Base-by-base conservation (phyloP, 1,140 invertebrate species). In the Zaprionus taronus region DNA sequence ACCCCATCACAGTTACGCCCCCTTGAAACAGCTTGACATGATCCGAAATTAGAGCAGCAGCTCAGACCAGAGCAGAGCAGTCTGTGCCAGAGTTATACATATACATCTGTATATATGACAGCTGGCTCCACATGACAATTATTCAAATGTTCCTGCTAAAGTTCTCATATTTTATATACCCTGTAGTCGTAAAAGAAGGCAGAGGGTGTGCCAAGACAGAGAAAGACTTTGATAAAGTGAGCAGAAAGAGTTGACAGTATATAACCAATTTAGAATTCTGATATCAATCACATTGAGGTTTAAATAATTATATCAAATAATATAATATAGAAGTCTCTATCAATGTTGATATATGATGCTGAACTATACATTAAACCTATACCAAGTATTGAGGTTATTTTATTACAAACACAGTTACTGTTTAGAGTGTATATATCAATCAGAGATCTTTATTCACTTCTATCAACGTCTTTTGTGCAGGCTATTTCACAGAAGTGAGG, bases 11-110 rank as follows among this genome's bases (percentile, higher is more conserved):
- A 5, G 47, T 4, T 20, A 51, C 47, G 12, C 47, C 44, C 11
- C 36, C 63, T 44, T 9, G n/a, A 34, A 75, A 28, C 73, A 72
- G 73, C 57, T 44, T 72, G 68, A 76, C 62, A 72, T 61, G 60
- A 61, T 66, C 69, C 26, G 14, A 76, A 72, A 76, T 76, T 76
- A 76, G 73, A 76, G 60, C 47, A 61, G 34, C 41, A 31, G 53
- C 58, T 44, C 60, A 63, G 31, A 55, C 57, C 6, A 57, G 28
- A 28, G 34, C n/a, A 72, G 15, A 51, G 17, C 62, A 28, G 15
- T 14, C 31, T 11, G 31, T 34, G 31, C 9, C 17, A 64, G 22
- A 38, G 34, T 20, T 64, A 47, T 26, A 26, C 5, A 47, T 17
- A 47, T 47, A 47, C 41, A 47, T 17, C 41, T 17, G 41, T 47